phyloP scores from a whole-genome alignment of 2,888 invertebrate genomes.

The Rhimphoctona megacephalus region DNA sequence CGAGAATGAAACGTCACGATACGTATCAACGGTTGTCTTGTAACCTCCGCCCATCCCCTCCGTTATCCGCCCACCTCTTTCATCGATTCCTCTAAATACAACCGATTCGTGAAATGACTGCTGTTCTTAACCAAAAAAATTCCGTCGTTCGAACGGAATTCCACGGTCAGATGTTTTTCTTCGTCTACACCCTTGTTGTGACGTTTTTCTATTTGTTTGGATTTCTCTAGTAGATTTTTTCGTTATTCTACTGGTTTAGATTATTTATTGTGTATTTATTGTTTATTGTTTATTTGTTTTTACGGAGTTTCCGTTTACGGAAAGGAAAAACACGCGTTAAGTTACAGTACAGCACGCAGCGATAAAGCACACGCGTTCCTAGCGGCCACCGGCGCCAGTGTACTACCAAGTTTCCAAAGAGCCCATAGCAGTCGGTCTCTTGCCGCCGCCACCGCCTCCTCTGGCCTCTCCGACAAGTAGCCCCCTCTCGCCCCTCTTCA shows the following conservation, averaged over 20 bases:
- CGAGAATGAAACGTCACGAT: neutral
- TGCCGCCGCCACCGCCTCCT: constrained; percentile 49
- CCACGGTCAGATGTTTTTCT: neutral
- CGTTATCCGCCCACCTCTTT: neutral
- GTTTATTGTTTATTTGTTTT: constrained; percentile 3
- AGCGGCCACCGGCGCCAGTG: constrained; percentile 74
- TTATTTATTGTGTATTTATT: neutral
- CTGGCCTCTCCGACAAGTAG: constrained; percentile 45
- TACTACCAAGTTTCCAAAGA: constrained; percentile 70
- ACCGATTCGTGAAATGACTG: constrained; percentile 15
- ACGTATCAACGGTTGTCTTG: constrained; percentile 45
- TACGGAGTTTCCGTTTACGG: neutral
- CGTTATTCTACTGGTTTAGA: neutral
- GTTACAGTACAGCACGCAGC: constrained; percentile 58
- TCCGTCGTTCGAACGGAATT: neutral
- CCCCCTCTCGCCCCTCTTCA: constrained; percentile 6
- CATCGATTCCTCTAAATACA: constrained; percentile 12
- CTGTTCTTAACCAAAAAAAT: constrained; percentile 3
- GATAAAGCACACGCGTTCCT: constrained; percentile 63
- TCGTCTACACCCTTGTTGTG: neutral
- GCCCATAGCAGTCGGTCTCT: constrained; percentile 68
- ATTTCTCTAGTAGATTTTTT: neutral
- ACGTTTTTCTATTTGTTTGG: neutral
- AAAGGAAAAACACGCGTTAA: constrained; percentile 47
- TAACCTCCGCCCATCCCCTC: constrained; percentile 30